Evolutionary conservation across 37 sponge, comb jelly and placozoan species (phyloP), one percentile per base, ranked within the genome.

Genomic region (Corticium candelabrum): DNA sequence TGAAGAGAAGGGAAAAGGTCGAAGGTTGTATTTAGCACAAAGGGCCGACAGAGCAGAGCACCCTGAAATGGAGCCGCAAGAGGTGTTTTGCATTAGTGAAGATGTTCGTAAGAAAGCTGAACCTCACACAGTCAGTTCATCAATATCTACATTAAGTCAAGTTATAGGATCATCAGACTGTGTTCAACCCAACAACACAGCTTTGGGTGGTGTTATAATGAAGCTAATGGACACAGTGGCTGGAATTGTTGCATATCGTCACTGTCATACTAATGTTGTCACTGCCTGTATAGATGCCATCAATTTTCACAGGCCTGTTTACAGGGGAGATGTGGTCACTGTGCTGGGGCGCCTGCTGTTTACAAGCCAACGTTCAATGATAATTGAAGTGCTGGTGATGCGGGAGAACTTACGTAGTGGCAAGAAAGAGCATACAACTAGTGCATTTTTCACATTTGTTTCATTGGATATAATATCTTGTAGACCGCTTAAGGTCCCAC

Each of bases 141-240:
- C 74, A 27, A 21, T 50, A 27, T 50, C 62, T 11, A 27, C 62
- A 27, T 50, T 50, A 21, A 50, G 62, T 50, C 89, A 87, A 29
- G 34, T 87, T 3, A 87, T 93, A 0, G 81, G 86, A 1, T 91
- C 94, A 1, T 85, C 87, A 1, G 94, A 93, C 79, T 93, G 94
- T 62, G n/a, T 70, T 70, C 21, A 39, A 0, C 1, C 67, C 2
- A 37, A 72, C 0, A 80, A 80, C 11, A 80, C 82, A 75, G 37
- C 89, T 74, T 82, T 74, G 77, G 94, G 94, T 1, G 94, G 94
- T 0, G 40, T 85, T 1, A 81, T 93, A 33, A 93, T 93, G 94
- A 93, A 93, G 86, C 87, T 90, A 84, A 90, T 93, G 94, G 94
- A 93, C 67, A 85, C 43, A 40, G 79, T 84, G 38, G 94, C 91